Conservation (phyloP, 2,797 vertebrate genomes). For the Octomys mimax region DNA sequence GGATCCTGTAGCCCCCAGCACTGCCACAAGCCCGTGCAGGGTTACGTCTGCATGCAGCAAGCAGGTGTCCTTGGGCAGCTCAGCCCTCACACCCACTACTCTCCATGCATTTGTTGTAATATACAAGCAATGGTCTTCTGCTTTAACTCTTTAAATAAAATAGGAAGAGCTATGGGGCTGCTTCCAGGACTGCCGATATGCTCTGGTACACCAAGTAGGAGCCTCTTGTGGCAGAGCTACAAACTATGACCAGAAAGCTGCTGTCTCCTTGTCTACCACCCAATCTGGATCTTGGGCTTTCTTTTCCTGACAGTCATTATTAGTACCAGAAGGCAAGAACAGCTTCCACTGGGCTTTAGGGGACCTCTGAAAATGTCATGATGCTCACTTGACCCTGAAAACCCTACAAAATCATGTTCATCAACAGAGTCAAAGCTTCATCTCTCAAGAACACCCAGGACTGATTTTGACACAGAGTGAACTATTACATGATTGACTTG, state of each 20-base stretch:
- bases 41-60: background rate
- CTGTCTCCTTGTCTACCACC: background rate
- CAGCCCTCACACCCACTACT: background rate
- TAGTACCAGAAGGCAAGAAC: background rate
- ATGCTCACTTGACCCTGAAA: background rate
- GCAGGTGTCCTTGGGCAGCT: background rate
- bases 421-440: background rate
- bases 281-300: background rate
- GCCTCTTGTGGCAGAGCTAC: background rate
- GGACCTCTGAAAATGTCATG: background rate
- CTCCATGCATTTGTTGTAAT: background rate
- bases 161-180: background rate
- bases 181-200: background rate
- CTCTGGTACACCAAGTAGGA: background rate
- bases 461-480: no score
- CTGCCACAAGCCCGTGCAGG: background rate
- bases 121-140: background rate
- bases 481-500: no score
- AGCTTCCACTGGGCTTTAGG: background rate
- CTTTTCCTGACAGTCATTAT: background rate
- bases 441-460: constrained; percentile 84
- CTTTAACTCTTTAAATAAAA: background rate
- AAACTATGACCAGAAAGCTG: background rate
- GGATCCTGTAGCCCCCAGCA: background rate
- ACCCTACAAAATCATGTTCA: background rate